These are phyloP conservation scores for Corythornis vintsioides DNA, from an alignment of 2,113 vertebrate genomes.

Conservation along the genomic window DNA sequence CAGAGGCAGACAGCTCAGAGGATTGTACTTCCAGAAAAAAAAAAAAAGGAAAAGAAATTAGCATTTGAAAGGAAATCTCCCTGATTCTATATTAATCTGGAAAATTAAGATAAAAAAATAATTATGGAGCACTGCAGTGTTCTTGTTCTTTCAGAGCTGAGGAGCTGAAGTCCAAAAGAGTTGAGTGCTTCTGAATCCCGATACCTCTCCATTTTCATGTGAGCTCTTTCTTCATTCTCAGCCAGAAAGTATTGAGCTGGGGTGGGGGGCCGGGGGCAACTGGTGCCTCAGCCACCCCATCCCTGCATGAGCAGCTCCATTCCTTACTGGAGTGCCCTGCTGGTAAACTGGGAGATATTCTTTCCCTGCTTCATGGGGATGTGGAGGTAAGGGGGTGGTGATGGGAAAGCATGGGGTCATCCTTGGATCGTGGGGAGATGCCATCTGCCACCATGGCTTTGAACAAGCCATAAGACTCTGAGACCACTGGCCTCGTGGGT, in stretches of 20 bases:
- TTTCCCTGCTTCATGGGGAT: fast-evolving
- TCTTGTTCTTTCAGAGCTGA: not conserved
- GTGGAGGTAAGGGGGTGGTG: not conserved
- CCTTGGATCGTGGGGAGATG: fast-evolving
- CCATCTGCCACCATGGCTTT: not conserved
- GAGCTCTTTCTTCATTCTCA: not conserved
- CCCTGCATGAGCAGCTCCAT: fast-evolving
- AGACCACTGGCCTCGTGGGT: not conserved
- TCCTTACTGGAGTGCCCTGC: not conserved
- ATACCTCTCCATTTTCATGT: not conserved
- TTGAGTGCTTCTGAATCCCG: not conserved
- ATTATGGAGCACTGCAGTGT: not conserved
- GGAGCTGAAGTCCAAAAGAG: not conserved
- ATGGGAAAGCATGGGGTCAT: not conserved
- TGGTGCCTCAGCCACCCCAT: too few species aligned
- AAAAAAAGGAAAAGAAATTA: not conserved
- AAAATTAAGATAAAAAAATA: constrained; percentile 10
- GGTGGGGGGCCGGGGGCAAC: fast-evolving
- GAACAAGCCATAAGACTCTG: fast-evolving
- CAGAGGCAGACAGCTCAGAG: not conserved
- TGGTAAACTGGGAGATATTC: not conserved
- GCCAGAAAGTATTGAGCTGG: fast-evolving
- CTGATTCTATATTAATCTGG: not conserved
- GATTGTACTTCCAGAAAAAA: not conserved
- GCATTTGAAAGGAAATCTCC: constrained; percentile 33